These are phyloP conservation scores for Leptinotarsa texana DNA, from an alignment of 1,140 invertebrate genomes.

Conservation along the genomic window DNA sequence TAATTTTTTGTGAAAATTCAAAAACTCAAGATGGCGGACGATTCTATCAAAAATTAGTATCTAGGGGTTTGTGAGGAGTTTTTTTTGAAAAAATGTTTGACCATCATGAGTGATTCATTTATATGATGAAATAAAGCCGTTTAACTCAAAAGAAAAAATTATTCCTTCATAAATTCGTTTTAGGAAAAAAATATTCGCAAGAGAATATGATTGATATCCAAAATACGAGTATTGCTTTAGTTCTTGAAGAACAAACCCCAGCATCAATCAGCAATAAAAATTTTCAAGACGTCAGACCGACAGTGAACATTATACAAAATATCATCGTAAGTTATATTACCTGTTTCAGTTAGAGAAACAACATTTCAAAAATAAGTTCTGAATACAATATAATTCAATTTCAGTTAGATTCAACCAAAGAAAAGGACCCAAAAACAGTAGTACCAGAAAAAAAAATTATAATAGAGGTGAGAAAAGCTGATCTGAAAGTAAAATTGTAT, in stretches of 20 bases:
- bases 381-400: conserved; percentile 5
- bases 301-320: conserved; percentile 15
- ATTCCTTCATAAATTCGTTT: conserved; percentile 10
- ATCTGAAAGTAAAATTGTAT: conserved; percentile 7
- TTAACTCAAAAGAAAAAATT: conserved; percentile 11
- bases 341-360: conserved; percentile 6
- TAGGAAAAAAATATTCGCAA: conserved; percentile 2
- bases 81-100: conserved; percentile 5
- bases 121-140: conserved; percentile 6
- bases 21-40: too few species aligned
- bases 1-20: too few species aligned
- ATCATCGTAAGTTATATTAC: conserved; percentile 12
- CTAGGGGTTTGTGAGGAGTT: background rate
- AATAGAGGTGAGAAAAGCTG: background rate
- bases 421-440: conserved; percentile 1
- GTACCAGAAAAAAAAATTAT: conserved; percentile 5
- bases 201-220: background rate
- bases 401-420: conserved; percentile 1
- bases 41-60: too few species aligned
- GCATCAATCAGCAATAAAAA: conserved; percentile 9
- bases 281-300: conserved; percentile 1
- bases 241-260: conserved; percentile 16
- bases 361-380: conserved; percentile 3
- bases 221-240: conserved; percentile 4
- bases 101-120: conserved; percentile 1